Evolutionary conservation across 2,797 vertebrate species (phyloP).

Genomic region (Carapus acus): DNA sequence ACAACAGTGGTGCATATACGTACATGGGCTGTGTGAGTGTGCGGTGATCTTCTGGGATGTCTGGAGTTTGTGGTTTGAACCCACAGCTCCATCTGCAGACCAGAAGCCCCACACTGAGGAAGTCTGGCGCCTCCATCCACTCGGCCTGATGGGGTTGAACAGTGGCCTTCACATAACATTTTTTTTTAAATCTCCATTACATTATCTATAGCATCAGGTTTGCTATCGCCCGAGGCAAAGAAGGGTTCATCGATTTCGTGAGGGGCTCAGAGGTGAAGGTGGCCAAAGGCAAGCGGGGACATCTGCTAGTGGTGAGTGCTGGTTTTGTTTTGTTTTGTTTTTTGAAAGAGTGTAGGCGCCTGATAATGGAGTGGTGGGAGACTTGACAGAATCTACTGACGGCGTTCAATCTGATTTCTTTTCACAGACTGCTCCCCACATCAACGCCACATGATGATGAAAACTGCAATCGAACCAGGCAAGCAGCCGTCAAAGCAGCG

Average conservation of each 20-base stretch:
- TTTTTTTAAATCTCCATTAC: too few relatives aligned
- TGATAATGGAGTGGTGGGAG: not conserved
- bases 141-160: too few relatives aligned
- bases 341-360: too few relatives aligned
- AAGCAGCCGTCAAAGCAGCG: slow-evolving; percentile 46
- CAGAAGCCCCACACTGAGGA: too few relatives aligned
- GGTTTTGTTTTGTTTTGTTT: slow-evolving; percentile 11
- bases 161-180: too few relatives aligned
- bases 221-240: slow-evolving; percentile 82
- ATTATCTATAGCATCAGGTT: slow-evolving; percentile 80
- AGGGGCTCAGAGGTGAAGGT: slow-evolving; percentile 87
- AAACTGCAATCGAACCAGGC: slow-evolving; percentile 21
- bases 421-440: slow-evolving; percentile 83
- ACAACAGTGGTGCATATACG: too few relatives aligned
- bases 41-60: too few relatives aligned
- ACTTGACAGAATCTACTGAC: slow-evolving; percentile 34
- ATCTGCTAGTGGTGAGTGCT: slow-evolving; percentile 91
- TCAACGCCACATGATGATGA: slow-evolving; percentile 78
- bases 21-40: too few relatives aligned
- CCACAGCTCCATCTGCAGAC: too few relatives aligned
- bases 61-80: too few relatives aligned
- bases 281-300: slow-evolving; percentile 91
- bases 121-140: too few relatives aligned
- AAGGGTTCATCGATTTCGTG: slow-evolving; percentile 91
- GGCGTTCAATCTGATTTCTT: slow-evolving; percentile 40